A percentile compares a stretch with the other conserved stretches of the same genome.
Evolutionary conservation across 1,140 invertebrate species (phyloP).

Genomic region (Bombyx mori): ASM3026992v2 NC_085111.1:10292501-10293000

Average conservation of each 20-base stretch:
- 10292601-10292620: constrained; percentile 16
- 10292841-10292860: neutral
- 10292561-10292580: constrained; percentile 10
- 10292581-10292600: constrained; percentile 12
- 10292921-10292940: too few relatives aligned
- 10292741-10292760: neutral
- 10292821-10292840: neutral
- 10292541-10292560: neutral
- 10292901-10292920: too few relatives aligned
- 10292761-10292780: neutral
- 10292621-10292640: constrained; percentile 31
- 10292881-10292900: too few relatives aligned
- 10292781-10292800: neutral
- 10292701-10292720: neutral
- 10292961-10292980: too few relatives aligned
- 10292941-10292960: too few relatives aligned
- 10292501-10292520: neutral
- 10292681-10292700: constrained; percentile 31
- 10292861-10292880: neutral
- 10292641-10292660: constrained; percentile 39
- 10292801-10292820: neutral
- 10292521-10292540: neutral
- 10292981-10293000: too few relatives aligned
- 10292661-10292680: constrained; percentile 43
- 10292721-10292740: neutral